Conservation (phyloP, 1,140 invertebrate genomes). For the Caenorhabditis remanei region DNA sequence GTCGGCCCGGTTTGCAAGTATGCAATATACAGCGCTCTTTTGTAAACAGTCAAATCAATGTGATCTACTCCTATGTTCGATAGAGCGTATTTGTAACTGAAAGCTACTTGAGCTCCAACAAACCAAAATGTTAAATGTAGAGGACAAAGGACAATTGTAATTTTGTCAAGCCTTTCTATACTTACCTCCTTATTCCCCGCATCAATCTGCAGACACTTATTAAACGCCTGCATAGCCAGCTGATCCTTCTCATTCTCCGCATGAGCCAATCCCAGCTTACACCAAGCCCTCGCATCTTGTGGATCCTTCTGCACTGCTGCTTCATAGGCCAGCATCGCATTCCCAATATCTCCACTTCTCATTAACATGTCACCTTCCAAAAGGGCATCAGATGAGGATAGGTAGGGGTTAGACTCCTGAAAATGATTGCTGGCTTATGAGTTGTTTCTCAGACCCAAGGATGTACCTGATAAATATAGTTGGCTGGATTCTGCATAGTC, state of each 20-base stretch:
- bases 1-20: neutral
- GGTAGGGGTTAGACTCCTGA: conserved; percentile 63
- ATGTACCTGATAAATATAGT: conserved; percentile 45
- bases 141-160: no score
- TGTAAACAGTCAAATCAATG: no score
- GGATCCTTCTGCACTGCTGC: conserved; percentile 90
- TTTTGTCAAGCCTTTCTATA: no score
- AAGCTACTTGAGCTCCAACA: no score
- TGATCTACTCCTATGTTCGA: no score
- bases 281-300: conserved; percentile 84
- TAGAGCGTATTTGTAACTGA: no score
- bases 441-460: neutral
- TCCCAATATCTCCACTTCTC: conserved; percentile 62
- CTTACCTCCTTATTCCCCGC: conserved; percentile 83
- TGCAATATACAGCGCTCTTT: no score
- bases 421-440: no score
- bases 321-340: conserved; percentile 95
- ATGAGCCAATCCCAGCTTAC: conserved; percentile 85
- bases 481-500: neutral
- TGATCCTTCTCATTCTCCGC: conserved; percentile 91
- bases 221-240: conserved; percentile 88
- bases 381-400: conserved; percentile 12
- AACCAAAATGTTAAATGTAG: no score
- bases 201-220: conserved; percentile 87
- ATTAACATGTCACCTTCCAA: conserved; percentile 59